Percentiles rank a stretch among this genome's conserved stretches.
phyloP scores from a whole-genome alignment of 1,140 invertebrate species.

The Plodia interpunctella region DNA sequence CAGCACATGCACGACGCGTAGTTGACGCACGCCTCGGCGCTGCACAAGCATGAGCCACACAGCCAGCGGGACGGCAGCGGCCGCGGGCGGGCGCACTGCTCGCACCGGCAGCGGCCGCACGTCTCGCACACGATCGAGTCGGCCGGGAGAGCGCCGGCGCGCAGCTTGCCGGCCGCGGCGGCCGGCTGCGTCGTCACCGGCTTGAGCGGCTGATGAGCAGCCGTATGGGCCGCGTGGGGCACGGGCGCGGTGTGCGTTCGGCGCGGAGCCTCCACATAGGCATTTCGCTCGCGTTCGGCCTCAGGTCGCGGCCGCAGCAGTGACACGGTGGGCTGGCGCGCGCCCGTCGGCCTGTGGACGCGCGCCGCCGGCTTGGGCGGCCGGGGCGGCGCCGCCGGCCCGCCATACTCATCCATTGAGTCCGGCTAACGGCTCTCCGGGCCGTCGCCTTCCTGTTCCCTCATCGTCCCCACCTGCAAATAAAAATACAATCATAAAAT shows the following conservation, averaged over 20 bases:
- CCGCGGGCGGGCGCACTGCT: constrained; percentile 89
- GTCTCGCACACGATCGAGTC: constrained; percentile 89
- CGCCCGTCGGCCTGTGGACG: constrained; percentile 78
- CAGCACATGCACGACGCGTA: constrained; percentile 95
- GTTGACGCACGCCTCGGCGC: constrained; percentile 90
- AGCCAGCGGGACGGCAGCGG: constrained; percentile 92
- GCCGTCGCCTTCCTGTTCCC: constrained; percentile 79
- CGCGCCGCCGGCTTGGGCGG: constrained; percentile 80
- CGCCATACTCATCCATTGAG: constrained; percentile 78
- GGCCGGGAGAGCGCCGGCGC: constrained; percentile 62
- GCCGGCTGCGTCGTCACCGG: constrained; percentile 70
- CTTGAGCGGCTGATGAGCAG: constrained; percentile 53
- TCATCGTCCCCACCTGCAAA: constrained; percentile 79
- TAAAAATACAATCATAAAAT: constrained; percentile 26
- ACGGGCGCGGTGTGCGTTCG: constrained; percentile 52
- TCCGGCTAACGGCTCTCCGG: constrained; percentile 75
- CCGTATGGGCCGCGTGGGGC: constrained; percentile 43
- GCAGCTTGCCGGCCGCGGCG: constrained; percentile 58
- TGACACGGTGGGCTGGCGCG: constrained; percentile 80
- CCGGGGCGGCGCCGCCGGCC: constrained; percentile 80
- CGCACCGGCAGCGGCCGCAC: constrained; percentile 92
- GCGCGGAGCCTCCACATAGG: constrained; percentile 89
- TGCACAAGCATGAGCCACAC: constrained; percentile 91
- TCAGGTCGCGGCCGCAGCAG: constrained; percentile 86
- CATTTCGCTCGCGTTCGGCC: constrained; percentile 86